phyloP scores from a whole-genome alignment of 2,888 invertebrate species.

The Gari tellinella region DNA sequence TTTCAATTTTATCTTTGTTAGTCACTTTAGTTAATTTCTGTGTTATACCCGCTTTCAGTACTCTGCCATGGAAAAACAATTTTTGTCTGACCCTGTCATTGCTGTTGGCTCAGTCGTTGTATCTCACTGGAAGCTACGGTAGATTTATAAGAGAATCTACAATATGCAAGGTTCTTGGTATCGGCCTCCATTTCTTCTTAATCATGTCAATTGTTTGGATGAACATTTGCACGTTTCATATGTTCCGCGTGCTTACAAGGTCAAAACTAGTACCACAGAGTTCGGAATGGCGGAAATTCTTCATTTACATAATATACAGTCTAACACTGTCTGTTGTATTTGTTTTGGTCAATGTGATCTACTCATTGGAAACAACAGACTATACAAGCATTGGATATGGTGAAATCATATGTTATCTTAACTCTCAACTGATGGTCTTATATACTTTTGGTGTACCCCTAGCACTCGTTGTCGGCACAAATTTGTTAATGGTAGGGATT shows the following conservation, averaged over 20 bases:
- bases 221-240: slow-evolving; percentile 50
- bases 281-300: slow-evolving; percentile 9
- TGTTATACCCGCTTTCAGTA: too few species aligned
- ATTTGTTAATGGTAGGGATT: not conserved
- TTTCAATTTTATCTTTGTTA: too few species aligned
- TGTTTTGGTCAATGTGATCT: not conserved
- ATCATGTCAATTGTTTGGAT: slow-evolving; percentile 48
- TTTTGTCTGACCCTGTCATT: not conserved
- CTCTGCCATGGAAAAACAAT: too few species aligned
- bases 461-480: not conserved
- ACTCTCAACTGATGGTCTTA: not conserved
- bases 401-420: not conserved
- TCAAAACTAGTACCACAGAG: not conserved
- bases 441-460: not conserved
- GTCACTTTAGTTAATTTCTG: too few species aligned
- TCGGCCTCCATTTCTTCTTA: slow-evolving; percentile 46
- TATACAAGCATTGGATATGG: not conserved
- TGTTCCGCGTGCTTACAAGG: slow-evolving; percentile 26
- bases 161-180: slow-evolving; percentile 34
- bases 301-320: slow-evolving; percentile 3
- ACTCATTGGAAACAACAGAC: not conserved
- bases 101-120: slow-evolving; percentile 30
- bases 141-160: slow-evolving; percentile 15
- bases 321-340: not conserved
- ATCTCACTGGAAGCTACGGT: slow-evolving; percentile 17